These are phyloP conservation scores for Chironomus striatipennis DNA, from an alignment of 1,140 invertebrate species.

Conservation along the genomic window DNA sequence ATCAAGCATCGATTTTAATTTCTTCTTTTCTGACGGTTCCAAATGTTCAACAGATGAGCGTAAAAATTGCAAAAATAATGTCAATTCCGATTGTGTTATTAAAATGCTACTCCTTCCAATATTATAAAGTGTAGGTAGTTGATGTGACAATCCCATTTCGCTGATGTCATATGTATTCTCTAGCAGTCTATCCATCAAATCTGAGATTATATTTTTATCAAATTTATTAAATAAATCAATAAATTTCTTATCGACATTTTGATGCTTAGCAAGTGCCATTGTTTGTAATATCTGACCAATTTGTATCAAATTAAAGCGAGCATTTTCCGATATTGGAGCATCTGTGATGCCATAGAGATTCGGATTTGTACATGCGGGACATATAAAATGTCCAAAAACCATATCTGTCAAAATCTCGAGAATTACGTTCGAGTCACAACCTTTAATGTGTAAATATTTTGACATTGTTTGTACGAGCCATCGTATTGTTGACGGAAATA, in stretches of 20 bases:
- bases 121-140: conserved; percentile 38
- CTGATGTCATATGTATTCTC: conserved; percentile 47
- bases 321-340: conserved; percentile 82
- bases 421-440: conserved; percentile 56
- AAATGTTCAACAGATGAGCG: conserved; percentile 32
- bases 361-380: conserved; percentile 92
- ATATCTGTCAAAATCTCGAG: conserved; percentile 83
- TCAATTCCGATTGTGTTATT: conserved; percentile 58
- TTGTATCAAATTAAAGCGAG: conserved; percentile 88
- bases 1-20: background rate
- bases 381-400: conserved; percentile 90
- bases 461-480: conserved; percentile 71
- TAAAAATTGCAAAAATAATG: conserved; percentile 51
- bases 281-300: conserved; percentile 85
- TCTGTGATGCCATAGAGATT: conserved; percentile 94
- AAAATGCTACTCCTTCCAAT: conserved; percentile 54
- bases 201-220: conserved; percentile 66
- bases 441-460: conserved; percentile 56
- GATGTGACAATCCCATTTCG: conserved; percentile 48
- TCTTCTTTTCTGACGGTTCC: background rate
- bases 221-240: conserved; percentile 67
- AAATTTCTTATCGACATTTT: conserved; percentile 63
- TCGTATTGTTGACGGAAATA: conserved; percentile 78
- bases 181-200: conserved; percentile 58
- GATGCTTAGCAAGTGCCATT: conserved; percentile 74